Conservation (phyloP, 1,140 invertebrate species). For the Lepidurus apus region DNA sequence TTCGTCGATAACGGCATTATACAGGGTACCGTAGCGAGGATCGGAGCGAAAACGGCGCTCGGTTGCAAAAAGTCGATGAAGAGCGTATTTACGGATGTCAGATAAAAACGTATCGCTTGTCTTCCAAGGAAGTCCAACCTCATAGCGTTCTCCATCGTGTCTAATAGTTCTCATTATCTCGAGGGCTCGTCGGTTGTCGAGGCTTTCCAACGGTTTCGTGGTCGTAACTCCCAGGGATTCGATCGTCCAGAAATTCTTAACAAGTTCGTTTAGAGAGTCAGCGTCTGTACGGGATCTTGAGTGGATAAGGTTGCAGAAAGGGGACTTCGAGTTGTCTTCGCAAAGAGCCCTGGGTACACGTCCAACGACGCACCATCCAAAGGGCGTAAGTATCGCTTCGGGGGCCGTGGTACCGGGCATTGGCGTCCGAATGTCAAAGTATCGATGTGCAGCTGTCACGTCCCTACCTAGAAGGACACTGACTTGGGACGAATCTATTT, state of each 20-base stretch:
- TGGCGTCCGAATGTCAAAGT: not conserved
- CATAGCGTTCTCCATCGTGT: slow-evolving; percentile 24
- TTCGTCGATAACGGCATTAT: not conserved
- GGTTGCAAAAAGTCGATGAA: not conserved
- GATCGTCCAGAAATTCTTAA: slow-evolving; percentile 26
- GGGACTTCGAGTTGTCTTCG: no score
- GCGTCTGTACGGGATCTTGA: no score
- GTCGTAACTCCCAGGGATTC: slow-evolving; percentile 32
- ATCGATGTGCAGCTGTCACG: not conserved
- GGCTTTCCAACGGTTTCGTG: not conserved
- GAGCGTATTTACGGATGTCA: not conserved
- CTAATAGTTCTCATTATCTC: not conserved
- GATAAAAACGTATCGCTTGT: not conserved
- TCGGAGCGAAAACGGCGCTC: not conserved
- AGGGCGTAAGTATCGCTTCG: slow-evolving; percentile 10
- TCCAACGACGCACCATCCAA: slow-evolving; percentile 28
- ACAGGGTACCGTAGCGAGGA: not conserved
- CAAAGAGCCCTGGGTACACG: not conserved
- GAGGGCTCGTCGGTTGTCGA: slow-evolving; percentile 26
- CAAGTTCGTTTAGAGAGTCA: no score
- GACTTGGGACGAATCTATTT: not conserved
- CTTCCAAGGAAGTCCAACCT: slow-evolving; percentile 28
- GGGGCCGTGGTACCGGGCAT: not conserved
- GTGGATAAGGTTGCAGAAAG: no score
- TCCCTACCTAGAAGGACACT: slow-evolving; percentile 10